phyloP scores from a whole-genome alignment of 2,113 vertebrate genomes.

The Oreamnos americanus region DNA sequence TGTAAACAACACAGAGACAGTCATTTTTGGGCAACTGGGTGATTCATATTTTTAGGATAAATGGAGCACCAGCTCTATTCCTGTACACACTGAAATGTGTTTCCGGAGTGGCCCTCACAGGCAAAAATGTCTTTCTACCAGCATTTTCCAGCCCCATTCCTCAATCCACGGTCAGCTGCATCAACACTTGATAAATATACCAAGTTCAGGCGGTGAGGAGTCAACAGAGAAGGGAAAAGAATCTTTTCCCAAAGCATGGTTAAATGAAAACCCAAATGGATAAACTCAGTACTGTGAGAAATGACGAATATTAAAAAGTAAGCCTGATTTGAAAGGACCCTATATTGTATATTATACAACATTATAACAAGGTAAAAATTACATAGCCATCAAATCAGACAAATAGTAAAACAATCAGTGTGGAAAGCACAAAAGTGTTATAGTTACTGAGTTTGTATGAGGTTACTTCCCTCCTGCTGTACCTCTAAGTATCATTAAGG shows the following conservation, averaged over 20 bases:
- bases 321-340: neutral
- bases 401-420: fast-evolving
- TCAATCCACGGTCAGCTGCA: fast-evolving
- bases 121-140: neutral
- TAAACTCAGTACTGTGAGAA: neutral
- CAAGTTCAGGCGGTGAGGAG: neutral
- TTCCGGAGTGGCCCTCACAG: neutral
- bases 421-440: neutral
- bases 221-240: neutral
- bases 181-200: fast-evolving
- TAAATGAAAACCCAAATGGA: neutral
- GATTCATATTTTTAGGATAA: neutral
- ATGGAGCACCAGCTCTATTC: neutral
- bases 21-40: neutral
- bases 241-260: neutral
- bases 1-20: fast-evolving
- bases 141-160: neutral
- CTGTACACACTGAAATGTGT: fast-evolving
- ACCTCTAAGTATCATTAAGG: neutral
- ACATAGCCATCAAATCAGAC: too few relatives aligned
- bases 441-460: neutral
- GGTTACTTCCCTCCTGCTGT: neutral
- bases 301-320: neutral
- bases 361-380: neutral
- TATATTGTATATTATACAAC: neutral